phyloP scores from a whole-genome alignment of 2,888 invertebrate genomes.

The Plebejus argus region DNA sequence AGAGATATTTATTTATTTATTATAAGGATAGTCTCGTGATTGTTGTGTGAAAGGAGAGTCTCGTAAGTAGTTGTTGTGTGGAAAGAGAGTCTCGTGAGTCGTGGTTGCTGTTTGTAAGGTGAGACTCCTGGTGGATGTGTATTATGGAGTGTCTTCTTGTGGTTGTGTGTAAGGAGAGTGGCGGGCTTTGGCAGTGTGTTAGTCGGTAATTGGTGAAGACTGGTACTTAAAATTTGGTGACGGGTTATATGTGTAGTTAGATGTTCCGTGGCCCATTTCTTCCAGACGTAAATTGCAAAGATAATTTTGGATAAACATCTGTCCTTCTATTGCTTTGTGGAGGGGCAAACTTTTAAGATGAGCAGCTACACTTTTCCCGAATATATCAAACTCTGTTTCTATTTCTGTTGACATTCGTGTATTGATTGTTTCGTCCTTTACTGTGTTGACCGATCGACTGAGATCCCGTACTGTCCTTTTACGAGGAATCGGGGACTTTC shows the following conservation, averaged over 20 bases:
- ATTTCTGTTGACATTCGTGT: slow-evolving; percentile 7
- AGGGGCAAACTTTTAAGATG: slow-evolving; percentile 41
- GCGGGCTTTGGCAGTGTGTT: not conserved
- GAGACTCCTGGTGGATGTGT: too few relatives aligned
- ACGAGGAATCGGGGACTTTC: slow-evolving; percentile 39
- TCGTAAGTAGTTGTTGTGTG: too few relatives aligned
- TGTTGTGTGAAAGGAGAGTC: too few relatives aligned
- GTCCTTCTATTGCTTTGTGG: slow-evolving; percentile 37
- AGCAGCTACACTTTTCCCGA: slow-evolving; percentile 41
- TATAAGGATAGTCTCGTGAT: too few relatives aligned
- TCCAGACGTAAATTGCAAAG: slow-evolving; percentile 39
- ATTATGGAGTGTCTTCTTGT: not conserved
- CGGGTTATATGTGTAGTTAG: not conserved
- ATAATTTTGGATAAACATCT: slow-evolving; percentile 36
- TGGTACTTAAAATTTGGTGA: not conserved
- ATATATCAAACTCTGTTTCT: not conserved
- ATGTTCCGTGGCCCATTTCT: slow-evolving; percentile 38
- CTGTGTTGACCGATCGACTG: slow-evolving; percentile 41
- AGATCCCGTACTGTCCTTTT: slow-evolving; percentile 40
- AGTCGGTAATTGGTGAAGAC: not conserved
- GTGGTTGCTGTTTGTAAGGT: too few relatives aligned
- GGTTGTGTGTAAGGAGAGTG: not conserved
- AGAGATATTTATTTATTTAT: too few relatives aligned
- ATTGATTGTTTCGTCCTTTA: slow-evolving; percentile 24
- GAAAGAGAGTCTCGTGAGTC: too few relatives aligned